Conservation (phyloP, 2,113 vertebrate species). For the Mormyrus lacerda region DNA sequence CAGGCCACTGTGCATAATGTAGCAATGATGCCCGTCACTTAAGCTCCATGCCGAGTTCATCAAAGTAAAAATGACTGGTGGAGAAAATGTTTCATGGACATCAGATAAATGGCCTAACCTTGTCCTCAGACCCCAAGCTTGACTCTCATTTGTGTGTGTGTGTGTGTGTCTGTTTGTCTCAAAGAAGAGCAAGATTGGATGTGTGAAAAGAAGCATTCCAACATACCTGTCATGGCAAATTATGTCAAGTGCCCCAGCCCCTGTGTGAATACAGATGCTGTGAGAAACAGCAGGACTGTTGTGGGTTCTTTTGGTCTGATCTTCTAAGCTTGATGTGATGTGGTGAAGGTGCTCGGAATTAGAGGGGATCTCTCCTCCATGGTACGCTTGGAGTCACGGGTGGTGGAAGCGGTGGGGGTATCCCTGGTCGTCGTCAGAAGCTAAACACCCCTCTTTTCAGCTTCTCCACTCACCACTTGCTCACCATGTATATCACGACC, state of each 20-base stretch:
- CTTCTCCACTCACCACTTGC: slow-evolving; percentile 85
- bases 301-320: background rate
- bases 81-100: background rate
- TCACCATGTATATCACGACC: slow-evolving; percentile 74
- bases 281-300: background rate
- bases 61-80: background rate
- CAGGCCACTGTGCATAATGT: background rate
- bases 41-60: background rate
- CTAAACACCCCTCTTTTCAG: slow-evolving; percentile 79
- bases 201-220: background rate
- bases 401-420: slow-evolving; percentile 53
- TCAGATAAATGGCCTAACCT: background rate
- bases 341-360: background rate
- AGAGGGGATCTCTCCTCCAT: background rate
- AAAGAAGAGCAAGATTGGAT: background rate
- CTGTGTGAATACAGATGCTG: background rate
- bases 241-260: background rate
- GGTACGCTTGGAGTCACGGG: background rate
- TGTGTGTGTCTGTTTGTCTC: background rate
- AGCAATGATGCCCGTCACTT: background rate
- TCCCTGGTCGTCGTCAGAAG: slow-evolving; percentile 79
- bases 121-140: background rate
- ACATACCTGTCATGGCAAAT: background rate
- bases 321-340: background rate
- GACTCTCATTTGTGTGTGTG: background rate